These are phyloP conservation scores for Aleiodes testaceus DNA, from an alignment of 2,888 invertebrate genomes.

Conservation along the genomic window DNA sequence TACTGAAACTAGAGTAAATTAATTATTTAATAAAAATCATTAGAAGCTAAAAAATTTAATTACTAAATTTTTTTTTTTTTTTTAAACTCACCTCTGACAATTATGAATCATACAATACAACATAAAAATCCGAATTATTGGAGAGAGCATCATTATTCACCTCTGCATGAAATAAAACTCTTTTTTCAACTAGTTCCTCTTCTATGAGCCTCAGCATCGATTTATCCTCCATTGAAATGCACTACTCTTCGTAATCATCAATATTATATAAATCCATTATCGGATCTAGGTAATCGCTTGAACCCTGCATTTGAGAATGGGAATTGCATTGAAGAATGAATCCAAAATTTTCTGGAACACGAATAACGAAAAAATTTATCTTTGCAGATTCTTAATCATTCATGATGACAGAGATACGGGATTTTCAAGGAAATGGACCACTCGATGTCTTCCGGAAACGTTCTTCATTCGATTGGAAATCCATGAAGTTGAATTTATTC, in stretches of 20 bases:
- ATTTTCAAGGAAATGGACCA: slow-evolving; percentile 84
- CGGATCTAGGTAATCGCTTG: too few relatives aligned
- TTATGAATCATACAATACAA: background rate
- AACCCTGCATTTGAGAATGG: too few relatives aligned
- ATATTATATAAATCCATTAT: too few relatives aligned
- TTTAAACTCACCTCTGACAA: slow-evolving; percentile 2
- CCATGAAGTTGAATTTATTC: slow-evolving; percentile 85
- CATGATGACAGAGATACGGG: slow-evolving; percentile 75
- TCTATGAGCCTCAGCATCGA: too few relatives aligned
- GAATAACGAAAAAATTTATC: slow-evolving; percentile 2
- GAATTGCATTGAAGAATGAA: background rate
- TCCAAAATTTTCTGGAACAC: too few relatives aligned
- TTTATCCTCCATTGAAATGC: too few relatives aligned
- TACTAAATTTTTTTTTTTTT: background rate
- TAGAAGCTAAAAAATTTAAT: background rate
- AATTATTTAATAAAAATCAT: background rate
- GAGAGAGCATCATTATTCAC: background rate
- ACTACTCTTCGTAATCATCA: too few relatives aligned
- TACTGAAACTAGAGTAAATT: slow-evolving; percentile 38
- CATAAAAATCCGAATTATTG: background rate
- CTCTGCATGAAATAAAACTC: background rate
- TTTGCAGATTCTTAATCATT: background rate
- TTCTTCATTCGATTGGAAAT: slow-evolving; percentile 91
- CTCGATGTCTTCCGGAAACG: slow-evolving; percentile 85
- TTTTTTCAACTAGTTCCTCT: background rate